Evolutionary conservation across 2,113 vertebrate genomes (phyloP).

Genomic region (Catagonus wagneri): DNA sequence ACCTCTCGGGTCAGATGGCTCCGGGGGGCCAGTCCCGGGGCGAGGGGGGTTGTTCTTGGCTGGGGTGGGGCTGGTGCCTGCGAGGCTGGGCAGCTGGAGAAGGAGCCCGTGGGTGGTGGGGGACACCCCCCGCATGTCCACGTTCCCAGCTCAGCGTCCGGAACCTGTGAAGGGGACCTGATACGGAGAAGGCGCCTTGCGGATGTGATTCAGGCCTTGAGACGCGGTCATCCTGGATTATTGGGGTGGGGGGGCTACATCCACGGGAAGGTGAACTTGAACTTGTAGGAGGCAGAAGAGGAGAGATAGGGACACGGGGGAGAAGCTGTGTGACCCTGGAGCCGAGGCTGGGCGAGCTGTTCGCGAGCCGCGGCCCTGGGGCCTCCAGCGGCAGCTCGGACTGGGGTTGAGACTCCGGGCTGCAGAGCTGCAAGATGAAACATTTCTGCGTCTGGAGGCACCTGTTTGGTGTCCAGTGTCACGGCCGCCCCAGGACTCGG

Average conservation of each 20-base stretch:
- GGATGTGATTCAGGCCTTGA: too few species aligned
- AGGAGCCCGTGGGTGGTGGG: neutral
- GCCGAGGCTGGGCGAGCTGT: neutral
- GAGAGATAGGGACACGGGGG: neutral
- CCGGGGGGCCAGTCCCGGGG: neutral
- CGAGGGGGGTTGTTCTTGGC: neutral
- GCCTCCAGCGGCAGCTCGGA: neutral
- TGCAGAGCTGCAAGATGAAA: neutral
- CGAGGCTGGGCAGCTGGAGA: neutral
- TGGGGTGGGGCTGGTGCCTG: neutral
- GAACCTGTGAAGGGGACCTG: neutral
- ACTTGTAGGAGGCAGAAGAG: neutral
- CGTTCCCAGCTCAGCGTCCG: accelerated
- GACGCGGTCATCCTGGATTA: neutral
- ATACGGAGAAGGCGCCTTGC: neutral
- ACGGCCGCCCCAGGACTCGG: neutral
- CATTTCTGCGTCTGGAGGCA: neutral
- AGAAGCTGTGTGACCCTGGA: neutral
- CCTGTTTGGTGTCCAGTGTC: accelerated
- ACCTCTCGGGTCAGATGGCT: neutral
- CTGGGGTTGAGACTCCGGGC: neutral
- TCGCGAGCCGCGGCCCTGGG: neutral
- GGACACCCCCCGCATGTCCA: too few species aligned
- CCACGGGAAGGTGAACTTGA: neutral
- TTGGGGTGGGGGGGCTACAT: too few species aligned